Evolutionary conservation across 2,888 invertebrate genomes (phyloP), one percentile per base, ranked within the genome.

Genomic region (Lithophane socia): DNA sequence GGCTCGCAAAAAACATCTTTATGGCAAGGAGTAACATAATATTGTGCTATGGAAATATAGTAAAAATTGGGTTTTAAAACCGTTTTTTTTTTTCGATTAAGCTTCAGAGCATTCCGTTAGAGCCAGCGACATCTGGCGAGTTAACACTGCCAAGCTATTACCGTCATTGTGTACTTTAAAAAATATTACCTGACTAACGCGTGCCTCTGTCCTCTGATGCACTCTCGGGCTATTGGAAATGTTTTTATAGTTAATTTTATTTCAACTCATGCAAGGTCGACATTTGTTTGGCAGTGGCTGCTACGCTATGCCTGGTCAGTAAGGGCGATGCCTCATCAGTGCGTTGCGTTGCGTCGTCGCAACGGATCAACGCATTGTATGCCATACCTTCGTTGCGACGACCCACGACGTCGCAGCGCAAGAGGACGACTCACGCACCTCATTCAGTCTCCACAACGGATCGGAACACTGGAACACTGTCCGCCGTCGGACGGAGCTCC

Each of bases 1-100:
- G 3, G 16, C 80, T 10, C 79, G 80, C 29, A 56, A 49, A 18
- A 80, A 1, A n/a, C 79, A 79, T 29, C 79, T 79, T 2, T 79
- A 79, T 37, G 79, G 80, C 16, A 0, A 0, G 3, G 42, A 49
- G 18, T 42, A 49, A 58, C 37, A 29, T 79, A 42, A 21, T 21
- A 47, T 21, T 65, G 9, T 52, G 56, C 10, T 56, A n/a, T n/a
- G 10, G 58, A 42, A 58, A 42, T 58, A 37, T 10, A 68, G 7
- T 56, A 18, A 58, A 61, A 37, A n/a, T n/a, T 58, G n/a, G 37
- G 7, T 42, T 18, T 18, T 3, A 2, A 10, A 54, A 56, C 3
- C 21, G 5, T 21, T n/a, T 16, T 16, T 37, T 52, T 37, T 49
- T 10, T 24, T 44, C 0, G 21, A 10, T 7, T 24, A 3, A 18